Conservation (phyloP, 2,888 invertebrate genomes). For the Spicauda simplicius region DNA sequence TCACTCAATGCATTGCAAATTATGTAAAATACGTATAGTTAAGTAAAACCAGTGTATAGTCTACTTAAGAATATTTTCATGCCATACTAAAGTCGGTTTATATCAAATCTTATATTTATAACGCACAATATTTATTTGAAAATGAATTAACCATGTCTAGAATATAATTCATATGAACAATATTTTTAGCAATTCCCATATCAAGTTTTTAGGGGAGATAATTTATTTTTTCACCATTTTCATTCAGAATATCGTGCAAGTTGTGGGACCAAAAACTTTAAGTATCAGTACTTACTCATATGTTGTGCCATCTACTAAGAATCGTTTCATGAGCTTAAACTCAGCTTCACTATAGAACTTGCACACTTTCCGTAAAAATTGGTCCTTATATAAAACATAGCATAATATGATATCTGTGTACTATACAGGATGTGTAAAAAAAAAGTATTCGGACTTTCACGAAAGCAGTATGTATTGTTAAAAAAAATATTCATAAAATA, state of each 20-base stretch:
- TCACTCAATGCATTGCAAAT: conserved; percentile 50
- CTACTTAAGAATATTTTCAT: conserved; percentile 51
- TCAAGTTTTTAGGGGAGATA: neutral
- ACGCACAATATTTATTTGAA: conserved; percentile 47
- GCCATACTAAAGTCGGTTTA: conserved; percentile 40
- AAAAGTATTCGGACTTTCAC: too few relatives aligned
- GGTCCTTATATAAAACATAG: conserved; percentile 22
- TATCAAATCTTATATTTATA: conserved; percentile 38
- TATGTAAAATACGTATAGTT: conserved; percentile 42
- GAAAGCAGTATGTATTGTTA: neutral
- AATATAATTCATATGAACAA: neutral
- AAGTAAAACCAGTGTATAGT: conserved; percentile 56
- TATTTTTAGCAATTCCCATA: conserved; percentile 8
- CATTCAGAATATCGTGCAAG: conserved; percentile 51
- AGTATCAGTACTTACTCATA: conserved; percentile 46
- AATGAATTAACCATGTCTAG: conserved; percentile 7
- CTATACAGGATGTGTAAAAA: conserved; percentile 9
- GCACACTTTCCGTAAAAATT: conserved; percentile 21
- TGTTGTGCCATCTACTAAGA: conserved; percentile 69
- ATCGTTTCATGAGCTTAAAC: conserved; percentile 27
- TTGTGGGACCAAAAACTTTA: conserved; percentile 69
- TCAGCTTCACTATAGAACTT: conserved; percentile 36
- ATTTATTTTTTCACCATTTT: conserved; percentile 4
- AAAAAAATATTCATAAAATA: neutral
- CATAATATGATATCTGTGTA: conserved; percentile 14